Conservation (phyloP, 2,888 invertebrate genomes). For the Pandemis heparana region DNA sequence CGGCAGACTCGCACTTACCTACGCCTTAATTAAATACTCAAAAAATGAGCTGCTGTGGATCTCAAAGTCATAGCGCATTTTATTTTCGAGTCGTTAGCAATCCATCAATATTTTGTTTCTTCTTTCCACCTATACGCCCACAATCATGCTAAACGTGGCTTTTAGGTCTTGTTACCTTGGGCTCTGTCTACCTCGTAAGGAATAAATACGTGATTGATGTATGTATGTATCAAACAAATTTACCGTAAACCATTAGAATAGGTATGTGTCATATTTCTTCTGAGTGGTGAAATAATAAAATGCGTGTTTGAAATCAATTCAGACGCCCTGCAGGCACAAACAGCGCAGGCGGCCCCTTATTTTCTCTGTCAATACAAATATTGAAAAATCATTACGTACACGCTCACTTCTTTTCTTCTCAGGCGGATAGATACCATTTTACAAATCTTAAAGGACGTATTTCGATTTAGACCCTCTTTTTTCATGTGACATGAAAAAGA, state of each 20-base stretch:
- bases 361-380: slow-evolving; percentile 70
- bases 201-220: no score
- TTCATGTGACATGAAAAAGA: slow-evolving; percentile 7
- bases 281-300: slow-evolving; percentile 31
- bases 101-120: no score
- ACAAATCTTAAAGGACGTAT: slow-evolving; percentile 64
- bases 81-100: no score
- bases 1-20: background rate
- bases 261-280: slow-evolving; percentile 21
- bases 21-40: background rate
- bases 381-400: slow-evolving; percentile 69
- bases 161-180: no score
- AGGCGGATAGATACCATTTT: slow-evolving; percentile 62
- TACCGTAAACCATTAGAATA: slow-evolving; percentile 16
- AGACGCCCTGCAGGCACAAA: slow-evolving; percentile 50
- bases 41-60: background rate
- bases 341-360: slow-evolving; percentile 57
- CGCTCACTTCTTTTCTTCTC: slow-evolving; percentile 65
- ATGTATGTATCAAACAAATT: background rate
- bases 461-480: slow-evolving; percentile 52
- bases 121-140: no score
- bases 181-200: no score
- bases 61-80: background rate
- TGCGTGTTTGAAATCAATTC: slow-evolving; percentile 41
- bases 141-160: no score